Conservation (phyloP, 1,140 invertebrate genomes). For the Andrena cerasifolii region DNA sequence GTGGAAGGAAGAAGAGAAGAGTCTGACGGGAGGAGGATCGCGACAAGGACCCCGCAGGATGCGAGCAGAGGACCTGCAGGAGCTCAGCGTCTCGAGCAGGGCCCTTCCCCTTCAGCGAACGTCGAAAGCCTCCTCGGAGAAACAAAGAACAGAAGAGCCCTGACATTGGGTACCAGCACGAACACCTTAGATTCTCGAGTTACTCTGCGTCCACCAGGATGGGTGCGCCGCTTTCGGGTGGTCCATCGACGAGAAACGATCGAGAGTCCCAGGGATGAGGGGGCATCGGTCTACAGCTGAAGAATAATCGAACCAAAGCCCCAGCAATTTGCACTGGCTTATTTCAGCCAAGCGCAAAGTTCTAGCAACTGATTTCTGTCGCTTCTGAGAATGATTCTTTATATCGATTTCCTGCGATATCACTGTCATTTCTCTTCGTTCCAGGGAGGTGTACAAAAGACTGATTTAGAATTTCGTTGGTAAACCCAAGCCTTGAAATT, state of each 20-base stretch:
- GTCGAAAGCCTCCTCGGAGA: background rate
- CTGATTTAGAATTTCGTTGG: too few relatives aligned
- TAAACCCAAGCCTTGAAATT: background rate
- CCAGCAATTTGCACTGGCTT: too few relatives aligned
- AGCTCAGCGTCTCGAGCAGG: constrained; percentile 7
- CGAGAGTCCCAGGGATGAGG: background rate
- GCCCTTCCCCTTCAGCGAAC: background rate
- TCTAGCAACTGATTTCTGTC: too few relatives aligned
- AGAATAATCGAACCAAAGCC: constrained; percentile 11
- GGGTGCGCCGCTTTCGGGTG: constrained; percentile 59
- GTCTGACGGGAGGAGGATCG: too few relatives aligned
- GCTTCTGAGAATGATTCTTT: too few relatives aligned
- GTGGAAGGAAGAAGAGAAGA: too few relatives aligned
- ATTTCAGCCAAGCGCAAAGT: too few relatives aligned
- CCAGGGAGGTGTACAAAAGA: too few relatives aligned
- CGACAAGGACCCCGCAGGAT: background rate
- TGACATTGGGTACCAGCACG: constrained; percentile 44
- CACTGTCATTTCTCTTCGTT: too few relatives aligned
- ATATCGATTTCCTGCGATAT: too few relatives aligned
- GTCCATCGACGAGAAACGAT: constrained; percentile 42
- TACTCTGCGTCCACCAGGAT: constrained; percentile 39
- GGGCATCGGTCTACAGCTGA: background rate
- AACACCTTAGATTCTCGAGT: constrained; percentile 52
- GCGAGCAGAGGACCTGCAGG: too few relatives aligned
- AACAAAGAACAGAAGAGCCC: constrained; percentile 29